These are phyloP conservation scores for Tiaroga cobitis DNA, from an alignment of 2,797 vertebrate species.

Conservation along the genomic window DNA sequence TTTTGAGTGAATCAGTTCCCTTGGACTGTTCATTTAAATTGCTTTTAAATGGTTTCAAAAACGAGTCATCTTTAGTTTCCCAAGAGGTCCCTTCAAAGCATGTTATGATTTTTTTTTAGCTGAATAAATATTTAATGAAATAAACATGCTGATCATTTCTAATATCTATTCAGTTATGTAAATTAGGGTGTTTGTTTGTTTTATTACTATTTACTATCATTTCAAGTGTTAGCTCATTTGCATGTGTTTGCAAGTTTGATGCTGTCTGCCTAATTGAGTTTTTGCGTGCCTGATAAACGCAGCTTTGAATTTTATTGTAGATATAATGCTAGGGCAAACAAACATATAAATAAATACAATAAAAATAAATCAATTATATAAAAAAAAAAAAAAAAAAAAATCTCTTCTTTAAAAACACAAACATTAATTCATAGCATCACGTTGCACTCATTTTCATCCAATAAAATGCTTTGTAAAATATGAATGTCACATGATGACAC, in stretches of 20 bases:
- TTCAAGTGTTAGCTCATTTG: conserved; percentile 13
- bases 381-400: not conserved
- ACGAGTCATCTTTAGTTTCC: not conserved
- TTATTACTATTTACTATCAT: not conserved
- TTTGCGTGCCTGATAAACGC: not conserved
- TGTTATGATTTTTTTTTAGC: not conserved
- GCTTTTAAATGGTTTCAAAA: not conserved
- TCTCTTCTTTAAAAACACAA: not conserved
- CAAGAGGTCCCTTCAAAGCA: not conserved
- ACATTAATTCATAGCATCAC: not conserved
- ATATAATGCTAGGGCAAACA: not conserved
- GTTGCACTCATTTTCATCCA: not conserved
- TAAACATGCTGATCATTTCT: not conserved
- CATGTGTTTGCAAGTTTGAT: not conserved
- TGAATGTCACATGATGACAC: not conserved
- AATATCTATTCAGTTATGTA: not conserved
- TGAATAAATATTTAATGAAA: not conserved
- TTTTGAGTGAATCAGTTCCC: not conserved
- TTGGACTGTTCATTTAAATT: not conserved
- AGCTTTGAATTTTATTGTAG: not conserved
- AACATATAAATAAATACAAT: no score
- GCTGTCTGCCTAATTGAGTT: conserved; percentile 2
- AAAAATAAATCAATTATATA: not conserved
- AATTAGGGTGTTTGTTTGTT: conserved; percentile 1
- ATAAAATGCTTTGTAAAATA: not conserved